Percentiles rank a stretch among this genome's conserved stretches.
phyloP scores from a whole-genome alignment of 2,113 vertebrate genomes.

The Porphyrio hochstetteri region DNA sequence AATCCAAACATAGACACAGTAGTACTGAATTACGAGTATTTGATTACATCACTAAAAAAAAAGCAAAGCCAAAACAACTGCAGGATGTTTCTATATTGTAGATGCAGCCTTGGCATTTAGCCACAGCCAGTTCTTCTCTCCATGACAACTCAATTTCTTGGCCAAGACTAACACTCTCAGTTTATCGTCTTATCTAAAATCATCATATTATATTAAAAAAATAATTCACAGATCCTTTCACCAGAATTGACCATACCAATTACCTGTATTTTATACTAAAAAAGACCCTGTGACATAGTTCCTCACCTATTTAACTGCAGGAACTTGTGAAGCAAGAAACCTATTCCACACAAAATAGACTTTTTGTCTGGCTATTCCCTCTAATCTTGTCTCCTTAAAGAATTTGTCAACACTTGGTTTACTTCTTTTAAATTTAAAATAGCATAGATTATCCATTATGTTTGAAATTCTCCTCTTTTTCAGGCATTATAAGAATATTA shows the following conservation, averaged over 20 bases:
- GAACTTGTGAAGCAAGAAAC: background rate
- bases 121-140: background rate
- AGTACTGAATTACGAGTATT: background rate
- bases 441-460: background rate
- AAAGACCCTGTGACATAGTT: background rate
- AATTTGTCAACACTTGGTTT: background rate
- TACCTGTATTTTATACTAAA: background rate
- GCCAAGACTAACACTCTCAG: background rate
- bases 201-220: background rate
- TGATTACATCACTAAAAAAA: background rate
- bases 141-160: background rate
- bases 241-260: background rate
- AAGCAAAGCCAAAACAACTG: background rate
- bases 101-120: background rate
- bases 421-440: background rate
- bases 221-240: background rate
- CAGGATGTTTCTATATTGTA: background rate
- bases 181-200: background rate
- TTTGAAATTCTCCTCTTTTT: background rate
- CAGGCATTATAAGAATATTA: background rate
- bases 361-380: background rate
- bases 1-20: background rate
- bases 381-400: background rate
- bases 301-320: background rate
- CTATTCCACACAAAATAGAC: background rate